Conservation (phyloP, 2,888 invertebrate genomes). For the Caenorhabditis doughertyi region DNA sequence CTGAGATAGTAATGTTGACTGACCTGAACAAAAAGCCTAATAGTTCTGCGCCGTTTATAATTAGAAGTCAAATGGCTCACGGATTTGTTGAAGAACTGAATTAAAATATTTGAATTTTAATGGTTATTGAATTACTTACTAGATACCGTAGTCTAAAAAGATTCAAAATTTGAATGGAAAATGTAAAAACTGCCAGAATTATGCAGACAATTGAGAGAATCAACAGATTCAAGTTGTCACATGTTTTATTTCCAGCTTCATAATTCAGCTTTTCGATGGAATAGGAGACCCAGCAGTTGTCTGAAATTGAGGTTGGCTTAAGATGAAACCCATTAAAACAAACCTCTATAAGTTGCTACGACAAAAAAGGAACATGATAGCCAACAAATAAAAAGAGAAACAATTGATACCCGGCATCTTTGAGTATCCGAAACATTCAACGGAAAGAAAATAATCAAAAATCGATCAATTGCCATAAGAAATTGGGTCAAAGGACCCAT, state of each 20-base stretch:
- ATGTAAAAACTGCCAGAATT: neutral
- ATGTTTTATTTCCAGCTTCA: neutral
- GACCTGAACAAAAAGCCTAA: constrained; percentile 19
- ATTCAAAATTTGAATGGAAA: neutral
- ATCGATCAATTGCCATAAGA: constrained; percentile 23
- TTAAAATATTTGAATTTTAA: neutral
- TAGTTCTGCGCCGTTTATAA: neutral
- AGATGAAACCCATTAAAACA: neutral
- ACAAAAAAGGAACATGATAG: neutral
- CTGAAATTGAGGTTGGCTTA: neutral
- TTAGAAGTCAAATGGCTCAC: neutral
- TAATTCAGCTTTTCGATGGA: constrained; percentile 7
- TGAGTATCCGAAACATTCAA: neutral
- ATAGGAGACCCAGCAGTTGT: constrained; percentile 26
- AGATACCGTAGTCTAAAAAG: neutral
- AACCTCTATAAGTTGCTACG: neutral
- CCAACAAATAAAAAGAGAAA: neutral
- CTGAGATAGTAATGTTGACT: too few species aligned
- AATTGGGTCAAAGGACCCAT: constrained; percentile 35
- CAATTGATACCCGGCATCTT: constrained; percentile 1
- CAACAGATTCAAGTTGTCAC: constrained; percentile 13
- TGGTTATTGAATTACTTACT: neutral
- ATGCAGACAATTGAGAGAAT: neutral
- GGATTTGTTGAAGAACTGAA: neutral
- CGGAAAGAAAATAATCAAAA: constrained; percentile 21